Base-by-base conservation (phyloP, 1,140 invertebrate species). In the Sinella curviseta region DNA sequence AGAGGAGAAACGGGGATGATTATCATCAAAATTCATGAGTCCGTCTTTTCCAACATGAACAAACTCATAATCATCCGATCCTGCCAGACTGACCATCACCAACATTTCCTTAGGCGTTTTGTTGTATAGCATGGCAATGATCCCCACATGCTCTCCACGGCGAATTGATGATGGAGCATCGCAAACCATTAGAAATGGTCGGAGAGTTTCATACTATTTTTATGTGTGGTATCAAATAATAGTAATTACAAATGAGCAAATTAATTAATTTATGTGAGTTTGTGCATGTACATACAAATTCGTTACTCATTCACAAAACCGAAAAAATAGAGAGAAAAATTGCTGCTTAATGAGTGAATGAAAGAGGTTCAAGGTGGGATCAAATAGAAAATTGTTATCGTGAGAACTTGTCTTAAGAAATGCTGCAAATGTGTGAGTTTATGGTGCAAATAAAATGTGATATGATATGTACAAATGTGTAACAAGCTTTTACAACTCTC, bases 71-170 rank as follows among this genome's bases (percentile, higher is more conserved):
- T 89, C 86, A 33, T 86, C 83, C 0, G 89, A 88, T 1, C 85
- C 85, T 33, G 85, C 84, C 0, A 88, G 77, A 0, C 80, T 82
- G 4, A 88, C 75, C 14, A 86, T 76, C 12, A 86, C 86, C n/a
- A 86, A 83, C 34, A 86, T 83, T 67, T 87, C 85, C 28, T 81
- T 80, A 0, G 81, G 75, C 83, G 88, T 88, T 80, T 89, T 88
- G 84, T 91, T 92, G 79, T 89, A 89, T 8, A 91, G 85, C 20
- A 89, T 86, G 0, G 90, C 86, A 26, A 89, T 83, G 0, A 91
- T 82, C 1, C 89, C 89, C 30, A 92, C 83, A 80, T 90, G 90
- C 85, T 92, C 91, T n/a, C 91, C 91, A 35, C 88, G 84, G 2
- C 88, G 85, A 77, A 89, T 87, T 28, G 84, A 77, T 1, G 85